Percentiles rank a stretch among this genome's conserved stretches.
Evolutionary conservation across 2,888 invertebrate genomes (phyloP).

Genomic region (Margaritifera margaritifera): DNA sequence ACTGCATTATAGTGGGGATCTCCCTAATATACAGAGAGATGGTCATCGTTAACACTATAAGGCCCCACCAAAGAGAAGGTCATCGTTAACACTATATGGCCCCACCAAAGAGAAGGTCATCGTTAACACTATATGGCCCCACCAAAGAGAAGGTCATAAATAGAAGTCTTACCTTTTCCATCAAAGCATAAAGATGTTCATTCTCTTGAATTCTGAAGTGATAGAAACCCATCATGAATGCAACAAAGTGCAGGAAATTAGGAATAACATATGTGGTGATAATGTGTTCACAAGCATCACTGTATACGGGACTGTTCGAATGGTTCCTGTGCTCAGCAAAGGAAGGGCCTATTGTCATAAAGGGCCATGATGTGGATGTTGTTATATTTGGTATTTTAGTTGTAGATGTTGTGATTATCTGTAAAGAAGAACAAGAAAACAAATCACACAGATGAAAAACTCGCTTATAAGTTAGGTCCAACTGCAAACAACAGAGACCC

Average conservation of each 20-base stretch:
- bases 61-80: too few species aligned
- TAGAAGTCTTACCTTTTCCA: constrained; percentile 68
- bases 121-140: too few species aligned
- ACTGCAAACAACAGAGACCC: too few species aligned
- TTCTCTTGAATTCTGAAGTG: constrained; percentile 70
- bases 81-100: too few species aligned
- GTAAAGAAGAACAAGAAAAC: constrained; percentile 10
- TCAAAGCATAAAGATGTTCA: constrained; percentile 71
- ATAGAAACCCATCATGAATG: constrained; percentile 68
- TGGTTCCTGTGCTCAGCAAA: not conserved
- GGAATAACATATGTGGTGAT: constrained; percentile 72
- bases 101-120: too few species aligned
- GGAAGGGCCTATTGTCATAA: constrained; percentile 30
- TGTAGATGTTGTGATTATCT: constrained; percentile 31
- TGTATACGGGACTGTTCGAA: constrained; percentile 3
- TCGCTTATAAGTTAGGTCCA: too few species aligned
- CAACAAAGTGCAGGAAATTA: constrained; percentile 69
- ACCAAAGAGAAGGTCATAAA: not conserved
- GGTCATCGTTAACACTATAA: too few species aligned
- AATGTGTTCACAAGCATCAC: constrained; percentile 65
- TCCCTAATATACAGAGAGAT: too few species aligned
- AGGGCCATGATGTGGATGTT: constrained; percentile 15
- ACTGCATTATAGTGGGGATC: too few species aligned
- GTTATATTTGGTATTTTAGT: constrained; percentile 23
- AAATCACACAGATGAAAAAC: not conserved